phyloP scores from a whole-genome alignment of 2,888 invertebrate species.

The Drosophila kambysellisi region DNA sequence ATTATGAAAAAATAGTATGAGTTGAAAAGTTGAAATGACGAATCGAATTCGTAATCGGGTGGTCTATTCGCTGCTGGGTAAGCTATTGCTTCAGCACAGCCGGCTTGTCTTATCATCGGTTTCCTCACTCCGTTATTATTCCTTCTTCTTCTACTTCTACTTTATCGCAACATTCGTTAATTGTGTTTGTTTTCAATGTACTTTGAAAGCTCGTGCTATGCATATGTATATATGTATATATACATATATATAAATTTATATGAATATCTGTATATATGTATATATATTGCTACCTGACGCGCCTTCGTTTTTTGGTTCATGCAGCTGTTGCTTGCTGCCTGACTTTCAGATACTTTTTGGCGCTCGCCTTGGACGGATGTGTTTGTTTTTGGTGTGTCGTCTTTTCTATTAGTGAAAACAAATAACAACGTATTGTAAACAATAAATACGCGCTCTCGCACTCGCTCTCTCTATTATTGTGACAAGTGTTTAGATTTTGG shows the following conservation, averaged over 20 bases:
- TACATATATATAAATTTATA: background rate
- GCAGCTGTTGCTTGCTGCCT: slow-evolving; percentile 44
- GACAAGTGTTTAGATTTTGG: slow-evolving; percentile 53
- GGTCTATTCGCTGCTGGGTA: background rate
- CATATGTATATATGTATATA: background rate
- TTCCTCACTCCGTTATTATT: slow-evolving; percentile 20
- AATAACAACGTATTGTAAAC: slow-evolving; percentile 11
- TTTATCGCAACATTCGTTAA: slow-evolving; percentile 21
- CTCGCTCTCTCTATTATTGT: slow-evolving; percentile 31
- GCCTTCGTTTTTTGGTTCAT: slow-evolving; percentile 62
- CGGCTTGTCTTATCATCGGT: slow-evolving; percentile 72
- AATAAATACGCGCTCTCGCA: slow-evolving; percentile 6
- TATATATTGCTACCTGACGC: slow-evolving; percentile 51
- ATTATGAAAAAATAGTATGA: background rate
- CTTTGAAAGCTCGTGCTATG: slow-evolving; percentile 51
- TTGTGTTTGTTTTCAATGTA: slow-evolving; percentile 53
- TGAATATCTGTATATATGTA: background rate
- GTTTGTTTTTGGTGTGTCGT: slow-evolving; percentile 49
- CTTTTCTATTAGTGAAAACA: background rate
- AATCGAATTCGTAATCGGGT: background rate
- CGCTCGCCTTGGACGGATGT: slow-evolving; percentile 63
- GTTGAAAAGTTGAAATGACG: background rate
- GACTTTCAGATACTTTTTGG: slow-evolving; percentile 73
- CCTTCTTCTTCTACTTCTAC: slow-evolving; percentile 16
- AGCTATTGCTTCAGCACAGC: slow-evolving; percentile 15